Evolutionary conservation across 2,113 vertebrate genomes (phyloP).

Genomic region (Corythaixoides concolor): DNA sequence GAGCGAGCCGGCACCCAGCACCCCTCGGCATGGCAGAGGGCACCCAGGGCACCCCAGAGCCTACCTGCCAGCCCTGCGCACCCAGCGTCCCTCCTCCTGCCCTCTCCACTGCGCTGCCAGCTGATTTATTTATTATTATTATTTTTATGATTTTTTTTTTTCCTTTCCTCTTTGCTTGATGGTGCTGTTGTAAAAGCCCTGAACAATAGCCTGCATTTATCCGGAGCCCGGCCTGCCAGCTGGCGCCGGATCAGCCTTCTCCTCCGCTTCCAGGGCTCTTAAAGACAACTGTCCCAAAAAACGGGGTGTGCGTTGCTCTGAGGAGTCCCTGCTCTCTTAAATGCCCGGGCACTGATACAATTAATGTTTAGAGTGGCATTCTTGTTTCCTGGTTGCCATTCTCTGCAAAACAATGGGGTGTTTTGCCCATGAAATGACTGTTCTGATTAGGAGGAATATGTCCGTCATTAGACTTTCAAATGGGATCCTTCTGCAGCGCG

Average conservation of each 20-base stretch:
- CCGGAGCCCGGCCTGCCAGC: conserved; percentile 17
- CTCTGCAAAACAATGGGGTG: conserved; percentile 7
- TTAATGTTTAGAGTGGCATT: not conserved
- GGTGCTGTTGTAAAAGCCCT: not conserved
- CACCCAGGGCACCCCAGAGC: not conserved
- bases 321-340: not conserved
- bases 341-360: conserved; percentile 10
- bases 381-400: conserved; percentile 29
- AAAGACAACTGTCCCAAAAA: not conserved
- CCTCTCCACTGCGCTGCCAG: not conserved
- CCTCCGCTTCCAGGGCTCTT: conserved; percentile 15
- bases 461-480: conserved; percentile 16
- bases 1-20: not conserved
- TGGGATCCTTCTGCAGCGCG: not conserved
- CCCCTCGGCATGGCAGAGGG: accelerated
- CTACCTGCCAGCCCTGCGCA: not conserved
- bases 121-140: not conserved
- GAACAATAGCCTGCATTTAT: conserved; percentile 38
- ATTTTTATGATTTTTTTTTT: not conserved
- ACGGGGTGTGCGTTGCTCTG: not conserved
- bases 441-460: not conserved
- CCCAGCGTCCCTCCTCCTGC: not conserved
- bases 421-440: conserved; percentile 45
- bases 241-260: conserved; percentile 17
- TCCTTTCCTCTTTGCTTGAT: not conserved